phyloP scores from a whole-genome alignment of 2,888 invertebrate species.

The Ptilodon capucinus region DNA sequence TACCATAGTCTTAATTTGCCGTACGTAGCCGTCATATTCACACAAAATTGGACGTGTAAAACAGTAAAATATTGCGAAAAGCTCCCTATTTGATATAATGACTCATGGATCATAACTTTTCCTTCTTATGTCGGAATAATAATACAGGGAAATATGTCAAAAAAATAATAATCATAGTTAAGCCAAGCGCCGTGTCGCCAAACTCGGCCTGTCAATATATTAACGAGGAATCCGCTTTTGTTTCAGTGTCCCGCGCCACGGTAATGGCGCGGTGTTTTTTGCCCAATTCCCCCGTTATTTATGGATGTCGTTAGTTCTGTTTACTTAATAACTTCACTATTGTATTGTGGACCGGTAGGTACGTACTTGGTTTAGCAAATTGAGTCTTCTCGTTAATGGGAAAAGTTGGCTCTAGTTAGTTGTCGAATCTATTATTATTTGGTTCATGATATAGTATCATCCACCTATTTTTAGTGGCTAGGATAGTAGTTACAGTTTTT shows the following conservation, averaged over 20 bases:
- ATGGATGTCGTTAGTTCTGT: not conserved
- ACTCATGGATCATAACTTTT: too few relatives aligned
- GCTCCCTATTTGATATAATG: too few relatives aligned
- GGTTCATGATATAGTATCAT: not conserved
- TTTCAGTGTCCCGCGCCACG: slow-evolving; percentile 10
- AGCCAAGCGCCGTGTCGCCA: not conserved
- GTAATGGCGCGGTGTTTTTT: not conserved
- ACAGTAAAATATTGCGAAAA: too few relatives aligned
- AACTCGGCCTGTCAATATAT: slow-evolving; percentile 8
- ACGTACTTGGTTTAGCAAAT: not conserved
- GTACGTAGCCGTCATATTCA: too few relatives aligned
- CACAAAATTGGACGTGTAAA: too few relatives aligned
- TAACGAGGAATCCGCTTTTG: slow-evolving; percentile 11
- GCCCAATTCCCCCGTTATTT: not conserved
- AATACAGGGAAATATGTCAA: too few relatives aligned
- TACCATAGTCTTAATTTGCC: too few relatives aligned
- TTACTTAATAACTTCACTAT: not conserved
- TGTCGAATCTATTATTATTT: not conserved
- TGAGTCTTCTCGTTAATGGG: not conserved
- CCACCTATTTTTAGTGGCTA: too few relatives aligned
- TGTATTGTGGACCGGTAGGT: not conserved
- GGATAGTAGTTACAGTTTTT: not conserved
- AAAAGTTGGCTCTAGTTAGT: not conserved
- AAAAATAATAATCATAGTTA: not conserved
- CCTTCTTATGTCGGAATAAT: too few relatives aligned